Percentiles rank a stretch among this genome's conserved stretches.
phyloP scores from a whole-genome alignment of 1,140 invertebrate species.

The Bombus breviceps region DNA sequence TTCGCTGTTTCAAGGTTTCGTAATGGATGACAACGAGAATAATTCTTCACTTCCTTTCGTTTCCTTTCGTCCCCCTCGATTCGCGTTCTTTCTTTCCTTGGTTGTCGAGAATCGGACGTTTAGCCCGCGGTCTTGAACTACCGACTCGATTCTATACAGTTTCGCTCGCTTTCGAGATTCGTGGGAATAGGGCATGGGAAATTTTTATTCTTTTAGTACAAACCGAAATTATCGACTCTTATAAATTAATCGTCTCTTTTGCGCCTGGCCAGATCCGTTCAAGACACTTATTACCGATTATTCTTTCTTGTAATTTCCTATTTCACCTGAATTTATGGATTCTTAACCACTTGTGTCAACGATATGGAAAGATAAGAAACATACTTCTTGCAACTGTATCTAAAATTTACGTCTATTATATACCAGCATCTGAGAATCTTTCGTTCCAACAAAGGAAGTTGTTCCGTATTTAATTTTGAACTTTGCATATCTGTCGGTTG shows the following conservation, averaged over 20 bases:
- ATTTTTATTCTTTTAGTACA: not conserved
- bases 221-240: not conserved
- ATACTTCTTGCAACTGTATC: no score
- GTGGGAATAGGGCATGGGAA: rapidly evolving
- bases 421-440: not conserved
- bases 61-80: not conserved
- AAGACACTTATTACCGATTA: not conserved
- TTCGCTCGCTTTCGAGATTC: not conserved
- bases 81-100: not conserved
- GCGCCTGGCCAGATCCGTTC: not conserved
- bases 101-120: not conserved
- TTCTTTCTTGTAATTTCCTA: not conserved
- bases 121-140: not conserved
- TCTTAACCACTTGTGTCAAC: no score
- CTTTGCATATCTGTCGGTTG: not conserved
- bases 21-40: not conserved
- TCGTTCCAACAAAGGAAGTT: not conserved
- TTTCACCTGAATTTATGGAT: no score
- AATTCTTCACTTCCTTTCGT: not conserved
- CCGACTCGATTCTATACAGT: not conserved
- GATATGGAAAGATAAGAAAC: not conserved
- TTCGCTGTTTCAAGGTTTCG: not conserved
- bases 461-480: not conserved
- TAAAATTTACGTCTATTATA: no score
- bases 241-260: not conserved